Conservation (phyloP, 2,888 invertebrate species). For the Bimastos eiseni region DNA sequence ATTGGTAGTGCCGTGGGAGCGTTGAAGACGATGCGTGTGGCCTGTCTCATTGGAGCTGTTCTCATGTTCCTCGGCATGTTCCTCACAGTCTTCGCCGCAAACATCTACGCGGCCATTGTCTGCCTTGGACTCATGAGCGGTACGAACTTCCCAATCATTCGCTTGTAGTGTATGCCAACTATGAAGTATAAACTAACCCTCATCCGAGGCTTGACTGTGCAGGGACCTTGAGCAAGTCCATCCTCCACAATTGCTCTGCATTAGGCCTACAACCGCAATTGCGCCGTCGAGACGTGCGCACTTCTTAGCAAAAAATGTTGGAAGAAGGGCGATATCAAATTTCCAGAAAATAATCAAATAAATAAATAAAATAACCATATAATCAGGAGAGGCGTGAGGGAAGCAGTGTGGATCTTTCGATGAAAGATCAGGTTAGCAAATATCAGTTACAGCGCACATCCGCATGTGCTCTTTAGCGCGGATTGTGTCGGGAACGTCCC, state of each 20-base stretch:
- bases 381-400: background rate
- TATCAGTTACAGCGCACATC: background rate
- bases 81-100: constrained; percentile 44
- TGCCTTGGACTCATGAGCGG: constrained; percentile 41
- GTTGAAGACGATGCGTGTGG: constrained; percentile 42
- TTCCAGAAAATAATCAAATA: too few relatives aligned
- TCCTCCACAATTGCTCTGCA: too few relatives aligned
- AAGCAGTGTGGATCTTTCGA: background rate
- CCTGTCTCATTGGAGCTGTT: constrained; percentile 46
- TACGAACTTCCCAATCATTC: background rate
- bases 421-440: background rate
- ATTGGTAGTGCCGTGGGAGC: constrained; percentile 46
- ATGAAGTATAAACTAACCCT: too few relatives aligned
- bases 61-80: constrained; percentile 43
- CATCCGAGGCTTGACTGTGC: too few relatives aligned
- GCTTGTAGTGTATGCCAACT: background rate
- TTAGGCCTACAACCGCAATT: too few relatives aligned
- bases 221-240: too few relatives aligned
- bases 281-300: too few relatives aligned
- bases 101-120: constrained; percentile 45
- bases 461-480: background rate
- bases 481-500: background rate
- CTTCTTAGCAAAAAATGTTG: too few relatives aligned
- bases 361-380: too few relatives aligned
- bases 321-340: too few relatives aligned